Conservation (phyloP, 92 coral and sea anemone genomes). For the Epizoanthus rinbou region DNA sequence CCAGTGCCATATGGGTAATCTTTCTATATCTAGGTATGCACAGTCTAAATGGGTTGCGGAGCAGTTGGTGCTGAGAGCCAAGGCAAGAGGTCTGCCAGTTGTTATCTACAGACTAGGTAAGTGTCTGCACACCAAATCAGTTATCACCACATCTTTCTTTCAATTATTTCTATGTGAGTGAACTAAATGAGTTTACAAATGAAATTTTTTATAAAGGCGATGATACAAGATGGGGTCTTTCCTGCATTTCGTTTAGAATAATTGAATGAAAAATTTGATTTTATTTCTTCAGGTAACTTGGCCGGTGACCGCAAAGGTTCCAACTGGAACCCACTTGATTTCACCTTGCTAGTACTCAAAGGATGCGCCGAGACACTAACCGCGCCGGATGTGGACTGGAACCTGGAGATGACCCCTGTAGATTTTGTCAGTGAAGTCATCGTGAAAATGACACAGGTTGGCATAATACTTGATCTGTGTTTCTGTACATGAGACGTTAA, state of each 20-base stretch:
- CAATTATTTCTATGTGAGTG: no score
- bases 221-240: no score
- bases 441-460: conserved; percentile 88
- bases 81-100: conserved; percentile 83
- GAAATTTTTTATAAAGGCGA: no score
- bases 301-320: conserved; percentile 75
- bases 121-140: neutral
- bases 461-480: neutral
- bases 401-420: conserved; percentile 87
- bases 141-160: no score
- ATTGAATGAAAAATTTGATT: neutral
- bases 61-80: conserved; percentile 81
- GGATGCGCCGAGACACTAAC: conserved; percentile 75
- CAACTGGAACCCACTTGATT: conserved; percentile 84
- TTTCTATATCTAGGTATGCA: conserved; percentile 55
- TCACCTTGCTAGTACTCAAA: conserved; percentile 71
- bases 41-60: conserved; percentile 97
- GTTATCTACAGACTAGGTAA: conserved; percentile 82
- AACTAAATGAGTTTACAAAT: no score
- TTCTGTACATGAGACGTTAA: neutral
- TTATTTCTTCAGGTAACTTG: conserved; percentile 64
- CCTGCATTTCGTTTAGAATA: neutral
- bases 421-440: conserved; percentile 84
- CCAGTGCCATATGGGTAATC: no score
- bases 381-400: conserved; percentile 88